phyloP scores from a whole-genome alignment of 2,797 vertebrate genomes.

The Glossophaga mutica region DNA sequence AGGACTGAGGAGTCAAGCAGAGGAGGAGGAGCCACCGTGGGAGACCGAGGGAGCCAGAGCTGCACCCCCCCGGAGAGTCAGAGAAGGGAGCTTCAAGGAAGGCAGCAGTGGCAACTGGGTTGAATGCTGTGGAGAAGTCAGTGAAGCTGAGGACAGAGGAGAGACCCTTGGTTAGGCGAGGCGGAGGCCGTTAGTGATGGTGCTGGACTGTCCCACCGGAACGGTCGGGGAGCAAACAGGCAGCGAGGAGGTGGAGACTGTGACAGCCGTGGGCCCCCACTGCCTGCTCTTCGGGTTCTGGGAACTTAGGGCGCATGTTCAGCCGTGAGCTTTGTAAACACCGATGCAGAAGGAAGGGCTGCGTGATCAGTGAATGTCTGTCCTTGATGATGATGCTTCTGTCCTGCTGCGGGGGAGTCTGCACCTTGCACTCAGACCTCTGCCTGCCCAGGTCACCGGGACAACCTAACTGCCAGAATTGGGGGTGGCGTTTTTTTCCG shows the following conservation, averaged over 20 bases:
- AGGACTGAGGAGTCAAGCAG: neutral
- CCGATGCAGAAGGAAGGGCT: neutral
- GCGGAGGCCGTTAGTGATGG: neutral
- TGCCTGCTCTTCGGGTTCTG: neutral
- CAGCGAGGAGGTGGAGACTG: accelerated
- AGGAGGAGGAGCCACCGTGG: neutral
- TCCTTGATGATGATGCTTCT: neutral
- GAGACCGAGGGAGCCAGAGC: neutral
- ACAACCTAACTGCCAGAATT: neutral
- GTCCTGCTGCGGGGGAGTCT: neutral
- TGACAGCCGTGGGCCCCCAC: neutral
- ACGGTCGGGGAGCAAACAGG: neutral
- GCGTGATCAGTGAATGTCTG: accelerated
- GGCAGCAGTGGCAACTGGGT: neutral
- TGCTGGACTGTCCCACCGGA: too few relatives aligned
- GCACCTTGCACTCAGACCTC: neutral
- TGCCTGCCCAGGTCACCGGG: neutral
- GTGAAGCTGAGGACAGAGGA: neutral
- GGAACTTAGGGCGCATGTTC: accelerated
- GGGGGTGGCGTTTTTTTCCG: neutral
- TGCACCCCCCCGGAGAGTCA: neutral
- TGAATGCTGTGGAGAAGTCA: neutral
- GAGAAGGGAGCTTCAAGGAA: neutral
- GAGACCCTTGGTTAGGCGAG: neutral
- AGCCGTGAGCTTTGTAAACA: neutral